Evolutionary conservation across 2,797 vertebrate genomes (phyloP).

Genomic region (Anguilla pacifica): DNA sequence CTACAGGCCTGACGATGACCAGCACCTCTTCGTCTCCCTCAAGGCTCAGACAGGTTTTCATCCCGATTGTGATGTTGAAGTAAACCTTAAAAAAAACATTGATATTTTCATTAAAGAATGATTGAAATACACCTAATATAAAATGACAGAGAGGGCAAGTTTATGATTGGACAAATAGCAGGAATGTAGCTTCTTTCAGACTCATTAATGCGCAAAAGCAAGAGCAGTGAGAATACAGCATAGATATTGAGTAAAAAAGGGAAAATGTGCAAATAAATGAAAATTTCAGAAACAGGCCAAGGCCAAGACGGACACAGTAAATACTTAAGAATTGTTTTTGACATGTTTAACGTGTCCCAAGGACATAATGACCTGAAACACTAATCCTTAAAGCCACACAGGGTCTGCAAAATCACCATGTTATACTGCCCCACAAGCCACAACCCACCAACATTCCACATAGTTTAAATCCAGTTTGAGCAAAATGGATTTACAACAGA

Average conservation of each 20-base stretch:
- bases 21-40: constrained; percentile 74
- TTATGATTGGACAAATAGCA: not conserved
- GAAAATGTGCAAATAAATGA: not conserved
- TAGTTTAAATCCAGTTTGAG: not conserved
- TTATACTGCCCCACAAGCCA: not conserved
- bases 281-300: not conserved
- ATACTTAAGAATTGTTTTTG: not conserved
- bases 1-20: constrained; percentile 81
- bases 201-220: not conserved
- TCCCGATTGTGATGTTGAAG: constrained; percentile 87
- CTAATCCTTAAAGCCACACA: not conserved
- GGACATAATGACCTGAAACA: not conserved
- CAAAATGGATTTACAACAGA: not conserved
- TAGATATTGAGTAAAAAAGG: not conserved
- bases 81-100: constrained; percentile 75
- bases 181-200: not conserved
- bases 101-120: not conserved
- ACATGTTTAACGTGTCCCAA: constrained; percentile 2
- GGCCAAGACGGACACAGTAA: not conserved
- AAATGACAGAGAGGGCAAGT: not conserved
- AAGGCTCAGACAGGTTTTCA: constrained; percentile 74
- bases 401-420: not conserved
- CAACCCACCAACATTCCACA: not conserved
- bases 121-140: not conserved
- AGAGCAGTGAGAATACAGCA: not conserved